phyloP scores from a whole-genome alignment of 2,797 vertebrate genomes.

The Chloroceryle inda region DNA sequence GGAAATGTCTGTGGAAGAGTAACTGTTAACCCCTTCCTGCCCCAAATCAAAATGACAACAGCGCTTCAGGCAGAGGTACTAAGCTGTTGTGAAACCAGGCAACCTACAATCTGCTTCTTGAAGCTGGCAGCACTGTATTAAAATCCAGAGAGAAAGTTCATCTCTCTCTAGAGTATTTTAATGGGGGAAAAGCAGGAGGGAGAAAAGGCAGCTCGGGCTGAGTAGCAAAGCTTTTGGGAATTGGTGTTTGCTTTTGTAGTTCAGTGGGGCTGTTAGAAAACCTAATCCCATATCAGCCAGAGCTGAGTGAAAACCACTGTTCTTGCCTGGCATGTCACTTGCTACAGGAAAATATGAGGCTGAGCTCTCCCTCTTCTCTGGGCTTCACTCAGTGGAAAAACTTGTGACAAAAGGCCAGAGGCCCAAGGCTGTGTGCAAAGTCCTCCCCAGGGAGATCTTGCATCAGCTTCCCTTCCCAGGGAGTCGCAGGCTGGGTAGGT shows the following conservation, averaged over 20 bases:
- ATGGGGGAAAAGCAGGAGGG: conserved; percentile 4
- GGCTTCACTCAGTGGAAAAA: conserved; percentile 59
- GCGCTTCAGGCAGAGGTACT: not conserved
- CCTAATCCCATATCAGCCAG: conserved; percentile 31
- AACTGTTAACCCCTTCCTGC: not conserved
- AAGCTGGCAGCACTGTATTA: conserved; percentile 1
- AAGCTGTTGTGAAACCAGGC: not conserved
- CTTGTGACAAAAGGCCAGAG: conserved; percentile 67
- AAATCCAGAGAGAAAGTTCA: conserved; percentile 7
- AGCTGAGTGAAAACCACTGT: conserved; percentile 2
- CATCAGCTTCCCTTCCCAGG: conserved; percentile 15
- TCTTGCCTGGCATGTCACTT: not conserved
- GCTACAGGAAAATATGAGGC: not conserved
- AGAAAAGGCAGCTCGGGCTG: conserved; percentile 19
- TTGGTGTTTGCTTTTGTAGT: conserved; percentile 35
- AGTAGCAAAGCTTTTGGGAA: conserved; percentile 32
- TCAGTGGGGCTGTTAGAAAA: conserved; percentile 31
- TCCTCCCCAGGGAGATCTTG: conserved; percentile 28
- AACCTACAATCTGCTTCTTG: not conserved
- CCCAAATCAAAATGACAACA: not conserved
- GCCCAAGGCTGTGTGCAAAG: conserved; percentile 55
- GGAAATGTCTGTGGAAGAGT: not conserved
- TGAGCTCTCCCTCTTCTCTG: conserved; percentile 13
- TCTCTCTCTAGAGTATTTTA: conserved; percentile 17
- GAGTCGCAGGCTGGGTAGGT: not conserved